Percentiles rank a stretch among this genome's conserved stretches.
Evolutionary conservation across 1,140 invertebrate genomes (phyloP).

Genomic region (Bombus waltoni): DNA sequence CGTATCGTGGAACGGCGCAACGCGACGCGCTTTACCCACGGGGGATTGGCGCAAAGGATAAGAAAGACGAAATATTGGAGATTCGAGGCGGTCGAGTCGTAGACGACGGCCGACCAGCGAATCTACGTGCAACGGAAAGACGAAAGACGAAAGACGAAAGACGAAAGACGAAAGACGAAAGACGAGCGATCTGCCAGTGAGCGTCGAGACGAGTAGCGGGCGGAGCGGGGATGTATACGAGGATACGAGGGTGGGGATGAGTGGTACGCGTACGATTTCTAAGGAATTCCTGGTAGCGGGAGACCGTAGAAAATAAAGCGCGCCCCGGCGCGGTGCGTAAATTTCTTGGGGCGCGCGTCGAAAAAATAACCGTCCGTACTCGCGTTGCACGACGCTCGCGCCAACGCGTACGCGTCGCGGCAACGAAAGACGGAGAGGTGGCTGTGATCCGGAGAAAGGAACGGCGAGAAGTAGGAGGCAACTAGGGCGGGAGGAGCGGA

Average conservation of each 20-base stretch:
- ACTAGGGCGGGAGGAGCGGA: background rate
- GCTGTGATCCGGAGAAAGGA: background rate
- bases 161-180: background rate
- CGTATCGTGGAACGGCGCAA: background rate
- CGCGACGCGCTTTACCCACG: background rate
- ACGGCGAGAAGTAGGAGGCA: background rate
- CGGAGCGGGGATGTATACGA: no score
- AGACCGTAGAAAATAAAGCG: constrained; percentile 35
- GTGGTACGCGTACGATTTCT: background rate
- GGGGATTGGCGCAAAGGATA: background rate
- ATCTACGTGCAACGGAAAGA: background rate
- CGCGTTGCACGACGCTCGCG: background rate
- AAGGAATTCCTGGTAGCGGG: constrained; percentile 34
- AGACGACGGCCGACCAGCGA: background rate
- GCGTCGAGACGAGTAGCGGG: background rate
- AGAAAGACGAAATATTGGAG: background rate
- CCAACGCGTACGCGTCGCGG: no score
- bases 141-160: no score
- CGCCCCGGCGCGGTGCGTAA: constrained; percentile 21
- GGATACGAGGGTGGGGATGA: background rate
- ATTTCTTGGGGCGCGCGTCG: constrained; percentile 31
- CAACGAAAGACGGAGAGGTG: rapidly evolving
- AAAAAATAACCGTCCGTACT: constrained; percentile 53
- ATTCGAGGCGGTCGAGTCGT: constrained; percentile 6
- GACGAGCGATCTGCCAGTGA: background rate